These are phyloP conservation scores for Eclectus roratus DNA, from an alignment of 2,113 vertebrate species.

Conservation along the genomic window DNA sequence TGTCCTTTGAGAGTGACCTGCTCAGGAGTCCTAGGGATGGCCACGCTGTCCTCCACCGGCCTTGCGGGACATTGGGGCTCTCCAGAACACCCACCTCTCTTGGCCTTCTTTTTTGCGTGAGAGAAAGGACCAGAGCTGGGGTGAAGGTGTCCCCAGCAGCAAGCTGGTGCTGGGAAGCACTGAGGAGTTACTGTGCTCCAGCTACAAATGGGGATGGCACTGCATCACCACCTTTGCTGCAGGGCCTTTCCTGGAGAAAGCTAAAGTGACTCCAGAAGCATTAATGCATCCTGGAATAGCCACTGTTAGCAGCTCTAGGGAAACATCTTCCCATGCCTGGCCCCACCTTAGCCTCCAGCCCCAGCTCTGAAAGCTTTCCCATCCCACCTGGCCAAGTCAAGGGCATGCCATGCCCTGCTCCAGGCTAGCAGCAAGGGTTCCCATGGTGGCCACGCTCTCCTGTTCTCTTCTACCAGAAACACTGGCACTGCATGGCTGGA, in stretches of 20 bases:
- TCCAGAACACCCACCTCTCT: neutral
- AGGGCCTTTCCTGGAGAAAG: neutral
- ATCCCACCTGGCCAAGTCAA: neutral
- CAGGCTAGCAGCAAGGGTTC: neutral
- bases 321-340: neutral
- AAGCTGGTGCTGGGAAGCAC: neutral
- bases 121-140: neutral
- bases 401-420: neutral
- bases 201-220: neutral
- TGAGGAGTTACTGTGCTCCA: neutral
- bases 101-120: neutral
- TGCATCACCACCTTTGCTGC: accelerated
- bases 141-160: neutral
- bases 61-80: neutral
- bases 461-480: neutral
- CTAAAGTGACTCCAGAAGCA: neutral
- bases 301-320: neutral
- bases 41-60: accelerated
- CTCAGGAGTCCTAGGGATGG: neutral
- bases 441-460: accelerated
- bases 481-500: neutral
- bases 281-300: neutral
- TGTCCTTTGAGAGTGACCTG: conserved; percentile 22
- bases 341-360: neutral
- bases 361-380: neutral